These are phyloP conservation scores for Pasiphila rectangulata DNA, from an alignment of 2,888 invertebrate species.

Conservation along the genomic window DNA sequence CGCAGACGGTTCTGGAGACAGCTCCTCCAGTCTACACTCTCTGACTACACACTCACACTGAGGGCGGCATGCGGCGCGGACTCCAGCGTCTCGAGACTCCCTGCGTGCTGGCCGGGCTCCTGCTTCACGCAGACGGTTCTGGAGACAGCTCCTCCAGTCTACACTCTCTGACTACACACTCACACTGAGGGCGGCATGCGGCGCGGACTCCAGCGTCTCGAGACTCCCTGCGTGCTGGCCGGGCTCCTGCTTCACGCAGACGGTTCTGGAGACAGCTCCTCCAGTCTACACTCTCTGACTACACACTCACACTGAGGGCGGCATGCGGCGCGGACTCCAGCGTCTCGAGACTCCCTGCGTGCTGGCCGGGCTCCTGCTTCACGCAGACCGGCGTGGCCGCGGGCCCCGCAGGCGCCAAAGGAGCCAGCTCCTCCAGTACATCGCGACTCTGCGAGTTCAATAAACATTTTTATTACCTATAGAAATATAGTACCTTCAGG, in stretches of 20 bases:
- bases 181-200: slow-evolving; percentile 35
- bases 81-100: no score
- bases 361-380: slow-evolving; percentile 53
- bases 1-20: no score
- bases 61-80: no score
- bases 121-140: no score
- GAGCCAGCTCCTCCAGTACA: slow-evolving; percentile 67
- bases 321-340: slow-evolving; percentile 78
- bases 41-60: no score
- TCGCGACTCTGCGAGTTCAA: slow-evolving; percentile 23
- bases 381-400: slow-evolving; percentile 67
- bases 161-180: no score
- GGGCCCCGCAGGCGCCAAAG: slow-evolving; percentile 71
- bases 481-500: no score
- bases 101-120: no score
- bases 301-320: slow-evolving; percentile 22
- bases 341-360: slow-evolving; percentile 84
- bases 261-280: slow-evolving; percentile 70
- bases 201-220: slow-evolving; percentile 85
- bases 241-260: slow-evolving; percentile 59
- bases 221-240: slow-evolving; percentile 77
- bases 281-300: slow-evolving; percentile 45
- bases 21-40: no score
- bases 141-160: no score
- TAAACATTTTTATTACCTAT: no score